Conservation (phyloP, 2,113 vertebrate genomes). For the Forbesichthys papilliferus region DNA sequence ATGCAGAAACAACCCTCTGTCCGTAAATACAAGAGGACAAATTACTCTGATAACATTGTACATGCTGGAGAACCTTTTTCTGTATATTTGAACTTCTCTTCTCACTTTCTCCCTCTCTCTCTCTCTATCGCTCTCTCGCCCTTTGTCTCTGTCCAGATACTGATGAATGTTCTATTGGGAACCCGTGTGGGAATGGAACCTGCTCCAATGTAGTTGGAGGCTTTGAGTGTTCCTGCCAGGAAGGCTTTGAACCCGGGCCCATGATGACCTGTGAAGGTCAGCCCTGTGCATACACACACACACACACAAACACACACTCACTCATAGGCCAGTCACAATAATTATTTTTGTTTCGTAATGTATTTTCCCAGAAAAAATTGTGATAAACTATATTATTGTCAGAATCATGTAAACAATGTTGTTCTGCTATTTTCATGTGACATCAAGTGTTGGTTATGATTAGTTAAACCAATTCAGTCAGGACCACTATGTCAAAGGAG, state of each 20-base stretch:
- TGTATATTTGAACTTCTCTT: neutral
- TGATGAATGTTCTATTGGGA: constrained; percentile 90
- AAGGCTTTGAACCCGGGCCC: constrained; percentile 90
- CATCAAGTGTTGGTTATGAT: too few species aligned
- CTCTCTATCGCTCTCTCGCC: neutral
- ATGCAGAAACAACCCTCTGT: too few species aligned
- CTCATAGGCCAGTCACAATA: too few species aligned
- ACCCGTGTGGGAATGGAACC: constrained; percentile 91
- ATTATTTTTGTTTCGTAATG: neutral
- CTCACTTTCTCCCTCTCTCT: neutral
- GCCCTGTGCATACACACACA: neutral
- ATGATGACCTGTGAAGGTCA: constrained; percentile 93
- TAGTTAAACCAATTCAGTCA: too few species aligned
- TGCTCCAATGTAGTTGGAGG: constrained; percentile 91
- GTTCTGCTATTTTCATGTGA: too few species aligned
- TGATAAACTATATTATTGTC: too few species aligned
- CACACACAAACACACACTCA: neutral
- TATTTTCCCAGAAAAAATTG: too few species aligned
- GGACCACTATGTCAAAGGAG: too few species aligned
- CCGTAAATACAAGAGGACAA: too few species aligned
- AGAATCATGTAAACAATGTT: neutral
- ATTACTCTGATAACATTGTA: too few species aligned
- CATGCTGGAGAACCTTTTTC: too few species aligned
- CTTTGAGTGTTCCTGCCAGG: constrained; percentile 88
- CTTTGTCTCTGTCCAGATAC: constrained; percentile 76